These are phyloP conservation scores for Brachypterus glaber DNA, from an alignment of 2,888 invertebrate genomes.

Conservation along the genomic window DNA sequence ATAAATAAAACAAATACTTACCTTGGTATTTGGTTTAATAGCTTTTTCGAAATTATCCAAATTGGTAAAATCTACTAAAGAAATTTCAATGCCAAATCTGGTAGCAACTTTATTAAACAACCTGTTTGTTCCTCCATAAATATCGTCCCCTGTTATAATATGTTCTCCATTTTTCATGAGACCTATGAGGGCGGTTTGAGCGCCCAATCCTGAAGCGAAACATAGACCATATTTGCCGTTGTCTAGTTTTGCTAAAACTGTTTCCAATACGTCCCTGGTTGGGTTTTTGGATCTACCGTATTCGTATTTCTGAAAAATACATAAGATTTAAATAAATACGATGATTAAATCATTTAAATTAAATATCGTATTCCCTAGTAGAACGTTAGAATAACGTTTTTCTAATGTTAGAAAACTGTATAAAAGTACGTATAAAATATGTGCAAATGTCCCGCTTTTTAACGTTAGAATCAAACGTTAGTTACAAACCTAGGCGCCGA, in stretches of 20 bases:
- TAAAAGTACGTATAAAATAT: too few relatives aligned
- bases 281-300: slow-evolving; percentile 95
- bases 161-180: slow-evolving; percentile 81
- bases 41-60: slow-evolving; percentile 54
- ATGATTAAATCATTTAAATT: too few relatives aligned
- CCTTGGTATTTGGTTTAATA: slow-evolving; percentile 78
- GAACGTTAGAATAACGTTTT: too few relatives aligned
- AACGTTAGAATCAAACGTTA: too few relatives aligned
- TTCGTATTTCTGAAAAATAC: slow-evolving; percentile 62
- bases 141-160: slow-evolving; percentile 80
- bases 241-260: slow-evolving; percentile 83
- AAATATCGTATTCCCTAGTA: too few relatives aligned
- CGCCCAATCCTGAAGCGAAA: slow-evolving; percentile 88
- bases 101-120: slow-evolving; percentile 46
- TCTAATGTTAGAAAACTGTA: too few relatives aligned
- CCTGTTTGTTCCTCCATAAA: slow-evolving; percentile 90
- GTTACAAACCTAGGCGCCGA: too few relatives aligned
- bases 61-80: slow-evolving; percentile 70
- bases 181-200: slow-evolving; percentile 65
- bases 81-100: slow-evolving; percentile 62
- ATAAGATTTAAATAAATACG: neutral
- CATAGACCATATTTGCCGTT: slow-evolving; percentile 72
- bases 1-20: slow-evolving; percentile 33
- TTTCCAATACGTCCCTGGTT: slow-evolving; percentile 77
- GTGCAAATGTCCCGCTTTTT: too few relatives aligned